phyloP scores from a whole-genome alignment of 2,888 invertebrate species.

The Rhopalosiphum nymphaeae region DNA sequence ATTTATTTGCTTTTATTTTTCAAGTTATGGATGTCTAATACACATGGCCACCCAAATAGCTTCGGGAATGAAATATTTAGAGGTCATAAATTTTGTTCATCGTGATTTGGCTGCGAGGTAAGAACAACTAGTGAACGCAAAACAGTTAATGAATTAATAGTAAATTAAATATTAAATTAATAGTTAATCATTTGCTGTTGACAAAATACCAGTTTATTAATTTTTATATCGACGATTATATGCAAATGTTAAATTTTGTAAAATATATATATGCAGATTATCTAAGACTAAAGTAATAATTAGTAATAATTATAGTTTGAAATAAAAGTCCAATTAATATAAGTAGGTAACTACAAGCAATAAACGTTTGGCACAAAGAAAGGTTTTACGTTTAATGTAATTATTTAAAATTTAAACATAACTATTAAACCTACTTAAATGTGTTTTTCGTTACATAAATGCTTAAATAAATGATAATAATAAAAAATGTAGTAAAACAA shows the following conservation, averaged over 20 bases:
- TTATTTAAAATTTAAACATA: constrained; percentile 9
- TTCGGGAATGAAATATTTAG: constrained; percentile 91
- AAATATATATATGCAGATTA: neutral
- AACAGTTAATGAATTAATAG: neutral
- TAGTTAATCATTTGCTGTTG: constrained; percentile 3
- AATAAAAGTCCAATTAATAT: neutral
- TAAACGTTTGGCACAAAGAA: neutral
- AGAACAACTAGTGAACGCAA: constrained; percentile 68
- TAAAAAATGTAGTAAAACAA: neutral
- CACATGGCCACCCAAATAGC: constrained; percentile 90
- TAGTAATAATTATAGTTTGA: neutral
- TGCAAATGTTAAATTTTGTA: neutral
- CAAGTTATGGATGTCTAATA: constrained; percentile 85
- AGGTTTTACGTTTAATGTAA: neutral
- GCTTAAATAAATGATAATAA: neutral
- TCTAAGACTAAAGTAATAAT: no score
- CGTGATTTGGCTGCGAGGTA: constrained; percentile 87
- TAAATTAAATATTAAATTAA: neutral
- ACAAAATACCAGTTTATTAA: neutral
- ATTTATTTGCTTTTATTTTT: constrained; percentile 69
- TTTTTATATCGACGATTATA: neutral
- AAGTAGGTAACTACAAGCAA: neutral
- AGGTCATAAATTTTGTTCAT: constrained; percentile 87
- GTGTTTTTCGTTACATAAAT: neutral
- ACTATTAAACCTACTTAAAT: neutral